phyloP scores from a whole-genome alignment of 2,113 vertebrate species.

The Sialia sialis region DNA sequence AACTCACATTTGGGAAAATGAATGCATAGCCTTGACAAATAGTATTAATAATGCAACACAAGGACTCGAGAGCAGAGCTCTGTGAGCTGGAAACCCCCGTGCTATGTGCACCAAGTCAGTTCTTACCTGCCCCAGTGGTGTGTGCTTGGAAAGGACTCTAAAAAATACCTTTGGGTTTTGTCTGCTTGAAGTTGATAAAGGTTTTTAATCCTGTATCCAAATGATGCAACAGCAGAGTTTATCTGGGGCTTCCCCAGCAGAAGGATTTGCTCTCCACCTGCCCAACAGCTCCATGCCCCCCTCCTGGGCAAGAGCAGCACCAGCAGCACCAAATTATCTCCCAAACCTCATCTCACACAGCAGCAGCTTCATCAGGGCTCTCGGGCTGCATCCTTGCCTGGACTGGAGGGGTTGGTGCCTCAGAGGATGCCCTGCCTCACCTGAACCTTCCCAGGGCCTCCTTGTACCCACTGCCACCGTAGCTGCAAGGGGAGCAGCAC shows the following conservation, averaged over 20 bases:
- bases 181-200: background rate
- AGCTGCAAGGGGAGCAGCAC: background rate
- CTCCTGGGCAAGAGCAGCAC: background rate
- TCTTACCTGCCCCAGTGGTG: background rate
- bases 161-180: background rate
- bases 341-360: background rate
- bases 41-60: background rate
- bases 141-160: background rate
- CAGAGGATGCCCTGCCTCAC: background rate
- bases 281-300: background rate
- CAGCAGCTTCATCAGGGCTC: background rate
- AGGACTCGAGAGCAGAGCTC: background rate
- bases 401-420: fast-evolving
- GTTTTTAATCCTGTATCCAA: background rate
- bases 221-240: background rate
- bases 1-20: background rate
- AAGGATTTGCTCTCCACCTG: background rate
- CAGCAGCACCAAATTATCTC: background rate
- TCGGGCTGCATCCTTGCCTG: background rate
- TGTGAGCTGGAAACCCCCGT: background rate
- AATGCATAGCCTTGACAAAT: background rate
- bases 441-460: background rate
- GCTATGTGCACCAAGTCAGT: fast-evolving
- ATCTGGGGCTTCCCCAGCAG: background rate
- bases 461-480: fast-evolving